These are phyloP conservation scores for Ectobius pallidus DNA, from an alignment of 2,888 invertebrate species.

Conservation along the genomic window DNA sequence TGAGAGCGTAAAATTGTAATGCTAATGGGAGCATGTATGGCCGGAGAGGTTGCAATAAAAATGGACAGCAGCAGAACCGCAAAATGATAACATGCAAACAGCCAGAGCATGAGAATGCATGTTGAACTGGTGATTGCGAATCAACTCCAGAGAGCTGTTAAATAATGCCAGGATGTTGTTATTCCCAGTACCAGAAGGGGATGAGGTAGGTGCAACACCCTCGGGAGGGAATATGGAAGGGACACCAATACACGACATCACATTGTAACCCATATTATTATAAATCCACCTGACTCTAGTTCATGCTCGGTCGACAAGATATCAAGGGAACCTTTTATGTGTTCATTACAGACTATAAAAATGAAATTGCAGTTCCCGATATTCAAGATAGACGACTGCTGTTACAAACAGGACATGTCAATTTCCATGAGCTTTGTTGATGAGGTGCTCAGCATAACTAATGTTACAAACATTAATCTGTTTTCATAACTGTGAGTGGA, in stretches of 20 bases:
- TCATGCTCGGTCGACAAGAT: background rate
- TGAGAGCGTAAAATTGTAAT: too few species aligned
- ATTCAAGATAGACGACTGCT: too few species aligned
- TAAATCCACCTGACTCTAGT: constrained; percentile 2
- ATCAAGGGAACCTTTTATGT: background rate
- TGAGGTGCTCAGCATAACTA: too few species aligned
- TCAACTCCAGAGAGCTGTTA: constrained; percentile 34
- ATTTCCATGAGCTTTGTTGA: too few species aligned
- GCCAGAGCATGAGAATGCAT: background rate
- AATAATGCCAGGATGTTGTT: constrained; percentile 28
- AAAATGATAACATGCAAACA: constrained; percentile 21
- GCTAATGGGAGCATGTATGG: background rate
- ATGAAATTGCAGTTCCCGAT: background rate
- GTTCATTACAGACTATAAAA: background rate
- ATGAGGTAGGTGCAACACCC: background rate
- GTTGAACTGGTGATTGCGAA: constrained; percentile 30
- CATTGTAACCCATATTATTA: constrained; percentile 6
- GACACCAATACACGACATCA: background rate
- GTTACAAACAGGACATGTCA: too few species aligned
- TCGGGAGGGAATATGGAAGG: background rate
- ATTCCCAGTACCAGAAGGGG: constrained; percentile 12
- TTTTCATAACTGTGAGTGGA: too few species aligned
- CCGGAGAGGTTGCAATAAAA: background rate
- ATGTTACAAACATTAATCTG: too few species aligned
- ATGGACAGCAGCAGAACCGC: constrained; percentile 18